Evolutionary conservation across 2,888 invertebrate genomes (phyloP), one percentile per base, ranked within the genome.

Genomic region (Eubasilissa splendida): DNA sequence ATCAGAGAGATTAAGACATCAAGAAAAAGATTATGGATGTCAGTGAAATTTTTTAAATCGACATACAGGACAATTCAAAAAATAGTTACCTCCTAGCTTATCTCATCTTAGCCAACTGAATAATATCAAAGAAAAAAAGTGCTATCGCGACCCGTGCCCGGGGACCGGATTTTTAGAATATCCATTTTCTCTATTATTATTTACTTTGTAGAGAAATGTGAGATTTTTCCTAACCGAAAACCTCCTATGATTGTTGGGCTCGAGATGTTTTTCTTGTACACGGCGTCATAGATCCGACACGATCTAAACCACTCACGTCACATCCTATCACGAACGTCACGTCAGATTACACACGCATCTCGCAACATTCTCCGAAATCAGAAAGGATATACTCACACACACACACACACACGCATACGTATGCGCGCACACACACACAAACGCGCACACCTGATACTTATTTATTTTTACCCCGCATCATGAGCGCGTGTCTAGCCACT

Each of bases 271-370:
- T 56, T 56, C 71, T 54, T 70, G 70, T 70, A 50, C 52, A n/a
- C 10, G 56, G 8, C 71, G 33, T 31, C 70, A 14, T 53, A 12
- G 12, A 22, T 56, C 42, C 56, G 71, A 73, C 71, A 73, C 31
- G 70, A 70, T 70, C 52, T 22, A 22, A 70, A 70, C 53, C 52
- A 53, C 68, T 70, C 52, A 14, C 22, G 70, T 54, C 53, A 70
- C 70, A 70, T 70, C 53, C 70, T 56, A 58, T 73, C 71, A 56
- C 22, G 71, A 12, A 73, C 71, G 71, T 73, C 71, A 73, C 71
- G n/a, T 56, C 71, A 56, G 58, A 73, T 73, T 42, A 42, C 71
- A 73, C 56, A 31, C 71, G 71, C 31, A 31, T 33, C n/a, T 53
- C 56, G 22, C 65, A 42, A 65, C 65, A 42, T 65, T 42, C 50